These are phyloP conservation scores for Protobothrops mucrosquamatus DNA, from an alignment of 2,113 vertebrate species.

Conservation along the genomic window DNA sequence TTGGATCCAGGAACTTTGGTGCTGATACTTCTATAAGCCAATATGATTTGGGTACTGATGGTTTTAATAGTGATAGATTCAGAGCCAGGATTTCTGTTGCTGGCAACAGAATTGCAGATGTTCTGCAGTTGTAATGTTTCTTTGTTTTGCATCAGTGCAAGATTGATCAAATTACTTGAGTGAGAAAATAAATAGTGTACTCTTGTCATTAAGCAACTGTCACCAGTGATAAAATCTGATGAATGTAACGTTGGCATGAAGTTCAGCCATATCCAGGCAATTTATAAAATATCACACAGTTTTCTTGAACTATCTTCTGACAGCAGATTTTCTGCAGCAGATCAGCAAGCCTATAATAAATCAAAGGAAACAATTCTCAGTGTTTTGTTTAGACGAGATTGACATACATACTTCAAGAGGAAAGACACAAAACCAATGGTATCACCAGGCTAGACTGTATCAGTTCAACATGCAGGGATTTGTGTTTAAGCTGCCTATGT, in stretches of 20 bases:
- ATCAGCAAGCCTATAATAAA: constrained; percentile 73
- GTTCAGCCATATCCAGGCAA: constrained; percentile 35
- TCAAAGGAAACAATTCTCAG: constrained; percentile 8
- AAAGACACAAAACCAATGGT: background rate
- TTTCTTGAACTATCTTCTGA: constrained; percentile 30
- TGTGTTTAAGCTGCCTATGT: background rate
- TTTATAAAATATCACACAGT: constrained; percentile 17
- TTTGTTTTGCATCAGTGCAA: constrained; percentile 15
- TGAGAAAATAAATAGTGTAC: constrained; percentile 69
- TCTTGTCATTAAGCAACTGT: background rate
- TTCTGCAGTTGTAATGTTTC: background rate
- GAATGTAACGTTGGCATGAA: constrained; percentile 17
- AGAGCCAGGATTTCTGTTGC: constrained; percentile 43
- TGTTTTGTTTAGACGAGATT: background rate
- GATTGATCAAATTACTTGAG: background rate
- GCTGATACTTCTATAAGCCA: background rate
- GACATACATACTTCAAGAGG: background rate
- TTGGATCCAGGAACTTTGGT: constrained; percentile 30
- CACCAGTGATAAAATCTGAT: background rate
- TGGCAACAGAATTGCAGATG: constrained; percentile 33
- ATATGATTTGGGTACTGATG: background rate
- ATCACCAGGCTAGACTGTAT: background rate
- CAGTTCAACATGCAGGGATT: background rate
- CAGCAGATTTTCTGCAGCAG: constrained; percentile 9
- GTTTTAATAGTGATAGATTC: background rate